A percentile compares a stretch with the other conserved stretches of the same genome.
phyloP scores from a whole-genome alignment of 2,888 invertebrate genomes.

The Lissocephala sabroskyi region DNA sequence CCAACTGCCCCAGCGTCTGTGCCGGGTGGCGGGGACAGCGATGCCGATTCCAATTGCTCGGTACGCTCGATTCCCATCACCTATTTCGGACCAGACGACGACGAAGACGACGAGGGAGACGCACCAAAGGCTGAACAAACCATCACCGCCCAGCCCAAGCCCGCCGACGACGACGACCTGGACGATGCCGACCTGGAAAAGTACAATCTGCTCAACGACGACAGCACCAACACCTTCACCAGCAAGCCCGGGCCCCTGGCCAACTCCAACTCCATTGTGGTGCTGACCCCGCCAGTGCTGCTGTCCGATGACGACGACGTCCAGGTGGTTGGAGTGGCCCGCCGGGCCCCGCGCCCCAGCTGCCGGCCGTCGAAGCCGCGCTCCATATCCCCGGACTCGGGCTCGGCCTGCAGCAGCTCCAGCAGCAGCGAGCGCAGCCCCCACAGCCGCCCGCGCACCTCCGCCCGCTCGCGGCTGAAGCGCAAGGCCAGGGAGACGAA shows the following conservation, averaged over 20 bases:
- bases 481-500: slow-evolving; percentile 11
- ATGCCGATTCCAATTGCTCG: slow-evolving; percentile 63
- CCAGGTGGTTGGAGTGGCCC: slow-evolving; percentile 19
- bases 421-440: slow-evolving; percentile 39
- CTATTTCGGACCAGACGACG: slow-evolving; percentile 67
- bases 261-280: neutral
- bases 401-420: slow-evolving; percentile 20
- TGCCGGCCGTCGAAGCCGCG: slow-evolving; percentile 11
- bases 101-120: slow-evolving; percentile 34
- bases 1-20: slow-evolving; percentile 8
- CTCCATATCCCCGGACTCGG: slow-evolving; percentile 25
- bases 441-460: slow-evolving; percentile 35
- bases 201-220: slow-evolving; percentile 46
- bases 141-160: too few species aligned
- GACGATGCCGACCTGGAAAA: slow-evolving; percentile 41
- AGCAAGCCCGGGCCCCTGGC: slow-evolving; percentile 6
- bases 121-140: neutral
- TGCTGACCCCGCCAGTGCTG: slow-evolving; percentile 6
- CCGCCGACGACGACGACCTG: slow-evolving; percentile 9
- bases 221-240: slow-evolving; percentile 47
- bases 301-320: slow-evolving; percentile 36
- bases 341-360: slow-evolving; percentile 24
- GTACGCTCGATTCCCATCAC: slow-evolving; percentile 72
- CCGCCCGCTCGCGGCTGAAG: slow-evolving; percentile 21
- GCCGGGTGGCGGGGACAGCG: too few species aligned